These are phyloP conservation scores for Bombus affinis DNA, from an alignment of 1,140 invertebrate species.

Conservation along the genomic window DNA sequence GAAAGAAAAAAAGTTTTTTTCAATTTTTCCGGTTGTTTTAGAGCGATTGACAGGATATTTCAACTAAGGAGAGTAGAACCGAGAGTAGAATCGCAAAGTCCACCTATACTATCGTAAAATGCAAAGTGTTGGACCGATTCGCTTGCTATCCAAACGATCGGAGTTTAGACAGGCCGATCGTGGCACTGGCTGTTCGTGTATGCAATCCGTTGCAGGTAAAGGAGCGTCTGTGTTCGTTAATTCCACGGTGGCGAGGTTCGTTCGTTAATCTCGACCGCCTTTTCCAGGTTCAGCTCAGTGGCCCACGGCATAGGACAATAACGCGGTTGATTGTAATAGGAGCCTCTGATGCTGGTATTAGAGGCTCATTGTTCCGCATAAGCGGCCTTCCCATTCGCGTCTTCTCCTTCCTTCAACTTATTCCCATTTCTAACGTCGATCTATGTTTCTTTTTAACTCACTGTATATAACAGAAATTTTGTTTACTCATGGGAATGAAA, in stretches of 20 bases:
- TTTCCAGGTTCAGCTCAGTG: constrained; percentile 55
- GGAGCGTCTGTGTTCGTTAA: constrained; percentile 44
- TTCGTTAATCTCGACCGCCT: constrained; percentile 63
- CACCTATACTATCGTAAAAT: background rate
- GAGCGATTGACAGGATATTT: background rate
- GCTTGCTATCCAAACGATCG: background rate
- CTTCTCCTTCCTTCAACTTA: constrained; percentile 42
- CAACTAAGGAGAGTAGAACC: background rate
- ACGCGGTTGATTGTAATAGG: constrained; percentile 69
- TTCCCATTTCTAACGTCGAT: constrained; percentile 26
- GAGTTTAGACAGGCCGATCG: background rate
- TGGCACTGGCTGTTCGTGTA: background rate
- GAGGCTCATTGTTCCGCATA: constrained; percentile 62
- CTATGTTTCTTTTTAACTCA: background rate
- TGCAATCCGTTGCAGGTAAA: background rate
- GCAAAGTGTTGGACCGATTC: background rate
- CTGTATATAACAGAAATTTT: background rate
- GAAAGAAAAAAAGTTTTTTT: too few species aligned
- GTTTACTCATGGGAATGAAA: background rate
- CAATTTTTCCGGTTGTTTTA: too few species aligned
- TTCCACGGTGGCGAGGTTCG: constrained; percentile 32
- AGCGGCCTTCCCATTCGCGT: constrained; percentile 45
- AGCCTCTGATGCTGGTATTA: constrained; percentile 54
- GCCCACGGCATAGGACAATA: constrained; percentile 61
- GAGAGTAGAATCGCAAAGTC: background rate